These are phyloP conservation scores for Abrostola tripartita DNA, from an alignment of 2,888 invertebrate species.

Conservation along the genomic window DNA sequence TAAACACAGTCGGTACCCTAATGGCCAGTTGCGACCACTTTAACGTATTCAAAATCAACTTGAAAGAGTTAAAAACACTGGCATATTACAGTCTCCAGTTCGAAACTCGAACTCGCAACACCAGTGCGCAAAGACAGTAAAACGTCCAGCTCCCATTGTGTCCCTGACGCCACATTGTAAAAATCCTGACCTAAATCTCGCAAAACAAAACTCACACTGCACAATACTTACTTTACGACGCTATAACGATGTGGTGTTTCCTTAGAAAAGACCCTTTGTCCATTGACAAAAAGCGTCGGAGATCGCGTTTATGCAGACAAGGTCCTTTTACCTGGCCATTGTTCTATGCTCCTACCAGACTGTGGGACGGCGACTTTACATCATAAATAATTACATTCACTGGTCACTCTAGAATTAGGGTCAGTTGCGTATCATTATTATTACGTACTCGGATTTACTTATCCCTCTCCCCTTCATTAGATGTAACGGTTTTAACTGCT, in stretches of 20 bases:
- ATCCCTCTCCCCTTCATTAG: slow-evolving; percentile 87
- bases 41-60: slow-evolving; percentile 50
- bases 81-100: slow-evolving; percentile 43
- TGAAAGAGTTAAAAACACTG: slow-evolving; percentile 42
- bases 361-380: slow-evolving; percentile 81
- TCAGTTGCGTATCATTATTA: slow-evolving; percentile 84
- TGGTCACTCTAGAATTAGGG: slow-evolving; percentile 84
- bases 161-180: slow-evolving; percentile 84
- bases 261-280: slow-evolving; percentile 86
- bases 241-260: slow-evolving; percentile 88
- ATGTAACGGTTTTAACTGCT: slow-evolving; percentile 87
- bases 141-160: slow-evolving; percentile 76
- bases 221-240: slow-evolving; percentile 86
- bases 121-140: slow-evolving; percentile 67
- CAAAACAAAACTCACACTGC: slow-evolving; percentile 84
- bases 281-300: slow-evolving; percentile 86
- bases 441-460: slow-evolving; percentile 80
- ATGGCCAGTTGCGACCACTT: slow-evolving; percentile 42
- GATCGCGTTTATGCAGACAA: slow-evolving; percentile 84
- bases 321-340: slow-evolving; percentile 84
- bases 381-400: slow-evolving; percentile 86
- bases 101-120: slow-evolving; percentile 57
- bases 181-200: slow-evolving; percentile 86
- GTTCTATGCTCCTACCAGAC: slow-evolving; percentile 84
- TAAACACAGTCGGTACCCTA: slow-evolving; percentile 46